Percentiles rank a stretch among this genome's conserved stretches.
phyloP scores from a whole-genome alignment of 2,113 vertebrate species.

The Sturnus vulgaris region DNA sequence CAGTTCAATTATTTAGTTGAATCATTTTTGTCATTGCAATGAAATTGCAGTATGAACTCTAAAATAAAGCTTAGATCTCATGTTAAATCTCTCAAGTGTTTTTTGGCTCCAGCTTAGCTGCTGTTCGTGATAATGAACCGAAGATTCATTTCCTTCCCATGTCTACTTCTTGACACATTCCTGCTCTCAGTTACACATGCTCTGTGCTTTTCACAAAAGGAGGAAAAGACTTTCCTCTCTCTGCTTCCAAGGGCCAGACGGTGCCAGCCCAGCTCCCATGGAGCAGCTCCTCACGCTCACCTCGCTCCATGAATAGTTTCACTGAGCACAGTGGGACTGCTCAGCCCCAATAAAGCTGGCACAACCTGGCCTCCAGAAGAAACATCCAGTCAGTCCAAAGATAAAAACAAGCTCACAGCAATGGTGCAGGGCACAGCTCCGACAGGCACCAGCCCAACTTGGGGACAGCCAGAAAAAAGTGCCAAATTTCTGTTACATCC shows the following conservation, averaged over 20 bases:
- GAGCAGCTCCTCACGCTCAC: background rate
- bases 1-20: background rate
- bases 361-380: background rate
- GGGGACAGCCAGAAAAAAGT: background rate
- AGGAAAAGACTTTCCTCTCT: background rate
- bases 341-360: background rate
- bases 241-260: background rate
- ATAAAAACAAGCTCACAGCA: background rate
- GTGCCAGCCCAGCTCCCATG: background rate
- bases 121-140: background rate
- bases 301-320: background rate
- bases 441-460: background rate
- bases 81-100: background rate
- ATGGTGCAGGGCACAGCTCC: fast-evolving
- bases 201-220: background rate
- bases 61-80: background rate
- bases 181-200: background rate
- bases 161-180: background rate
- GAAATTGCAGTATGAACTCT: background rate
- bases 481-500: conserved; percentile 1
- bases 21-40: background rate
- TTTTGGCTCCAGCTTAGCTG: background rate
- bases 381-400: background rate
- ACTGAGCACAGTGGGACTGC: background rate
- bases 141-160: background rate